These are phyloP conservation scores for Enteromius trimaculatus DNA, from an alignment of 2,797 vertebrate species.

Conservation along the genomic window DNA sequence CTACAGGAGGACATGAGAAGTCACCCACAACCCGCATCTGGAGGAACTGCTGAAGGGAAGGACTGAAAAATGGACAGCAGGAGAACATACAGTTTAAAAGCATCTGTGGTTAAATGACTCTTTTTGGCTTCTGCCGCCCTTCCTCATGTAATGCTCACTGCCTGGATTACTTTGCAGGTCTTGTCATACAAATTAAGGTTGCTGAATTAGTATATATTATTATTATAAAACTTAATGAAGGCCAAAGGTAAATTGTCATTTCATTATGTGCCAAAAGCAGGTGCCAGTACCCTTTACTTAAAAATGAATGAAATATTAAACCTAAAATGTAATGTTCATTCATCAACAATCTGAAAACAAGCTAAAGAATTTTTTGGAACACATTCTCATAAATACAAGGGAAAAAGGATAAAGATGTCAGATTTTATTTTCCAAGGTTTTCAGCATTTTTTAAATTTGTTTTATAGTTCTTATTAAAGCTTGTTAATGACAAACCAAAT, in stretches of 20 bases:
- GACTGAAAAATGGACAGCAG: background rate
- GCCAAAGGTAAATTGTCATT: conserved; percentile 39
- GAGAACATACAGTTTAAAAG: background rate
- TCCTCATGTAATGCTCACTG: background rate
- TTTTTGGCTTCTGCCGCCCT: conserved; percentile 21
- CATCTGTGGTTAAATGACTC: conserved; percentile 36
- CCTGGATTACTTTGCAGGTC: conserved; percentile 16
- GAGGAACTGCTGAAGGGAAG: conserved; percentile 7
- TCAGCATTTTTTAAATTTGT: background rate
- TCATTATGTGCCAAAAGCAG: conserved; percentile 55
- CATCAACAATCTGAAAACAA: background rate
- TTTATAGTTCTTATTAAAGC: background rate
- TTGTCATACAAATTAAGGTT: background rate
- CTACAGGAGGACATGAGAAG: conserved; percentile 1
- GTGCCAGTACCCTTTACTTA: conserved; percentile 46
- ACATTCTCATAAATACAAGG: background rate
- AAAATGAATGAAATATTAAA: background rate
- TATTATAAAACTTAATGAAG: conserved; percentile 5
- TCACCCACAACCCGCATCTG: conserved; percentile 12
- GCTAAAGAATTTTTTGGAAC: too few species aligned
- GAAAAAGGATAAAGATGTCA: background rate
- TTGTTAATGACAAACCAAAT: conserved; percentile 15
- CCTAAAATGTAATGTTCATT: conserved; percentile 1
- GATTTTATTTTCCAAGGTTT: background rate
- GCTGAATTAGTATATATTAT: background rate